phyloP scores from a whole-genome alignment of 2,113 vertebrate species.

The Triplophysa rosa region DNA sequence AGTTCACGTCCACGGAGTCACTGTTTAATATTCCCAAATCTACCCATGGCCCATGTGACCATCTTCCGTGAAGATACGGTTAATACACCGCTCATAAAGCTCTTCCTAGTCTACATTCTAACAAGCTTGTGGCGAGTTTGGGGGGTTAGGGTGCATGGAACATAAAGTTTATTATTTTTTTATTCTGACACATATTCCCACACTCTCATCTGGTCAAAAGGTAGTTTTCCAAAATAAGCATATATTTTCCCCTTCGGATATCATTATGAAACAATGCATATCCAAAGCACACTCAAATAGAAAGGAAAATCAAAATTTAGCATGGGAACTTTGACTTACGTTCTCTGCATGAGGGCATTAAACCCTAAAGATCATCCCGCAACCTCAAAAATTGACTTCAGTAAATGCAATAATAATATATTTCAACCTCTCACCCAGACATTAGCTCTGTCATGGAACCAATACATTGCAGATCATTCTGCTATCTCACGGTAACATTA shows the following conservation, averaged over 20 bases:
- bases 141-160: not conserved
- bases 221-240: conserved; percentile 14
- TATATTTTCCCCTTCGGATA: conserved; percentile 9
- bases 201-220: conserved; percentile 19
- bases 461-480: not conserved
- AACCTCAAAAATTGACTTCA: not conserved
- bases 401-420: not conserved
- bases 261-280: conserved; percentile 13
- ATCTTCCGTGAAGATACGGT: not conserved
- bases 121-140: not conserved
- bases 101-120: not conserved
- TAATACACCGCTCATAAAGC: not conserved
- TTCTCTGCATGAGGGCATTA: not conserved
- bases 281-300: conserved; percentile 26
- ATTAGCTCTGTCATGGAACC: not conserved
- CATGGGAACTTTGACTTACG: not conserved
- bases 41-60: not conserved
- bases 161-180: not conserved
- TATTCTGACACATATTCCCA: conserved; percentile 25
- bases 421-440: not conserved
- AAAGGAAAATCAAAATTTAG: not conserved
- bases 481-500: not conserved
- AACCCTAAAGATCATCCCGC: not conserved
- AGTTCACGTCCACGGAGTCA: conserved; percentile 1
- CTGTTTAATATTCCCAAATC: not conserved